Evolutionary conservation across 2,888 invertebrate species (phyloP), one percentile per base, ranked within the genome.

Genomic region (Loripinus fragilis): DNA sequence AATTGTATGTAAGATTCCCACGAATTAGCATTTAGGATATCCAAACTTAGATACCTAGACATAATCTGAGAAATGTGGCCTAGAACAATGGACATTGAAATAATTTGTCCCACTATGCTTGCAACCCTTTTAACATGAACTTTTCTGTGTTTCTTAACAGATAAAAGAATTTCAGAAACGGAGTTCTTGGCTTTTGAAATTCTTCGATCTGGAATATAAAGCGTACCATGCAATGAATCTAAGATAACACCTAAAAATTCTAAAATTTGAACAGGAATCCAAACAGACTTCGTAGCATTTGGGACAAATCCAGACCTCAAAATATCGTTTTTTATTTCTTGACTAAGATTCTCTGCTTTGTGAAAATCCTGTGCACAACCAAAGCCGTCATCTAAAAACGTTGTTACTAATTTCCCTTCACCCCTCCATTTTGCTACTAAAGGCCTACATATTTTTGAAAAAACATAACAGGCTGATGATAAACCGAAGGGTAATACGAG

Each of bases 321-420:
- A 3, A 71, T 45, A 75, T 78, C 74, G 20, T 2, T 17, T 38
- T 78, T 78, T 48, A 78, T 28, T 25, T 78, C 52, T 23, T 12
- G 42, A 28, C 68, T 55, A 28, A 78, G 10, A 5, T 28, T 1
- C 60, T 64, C 17, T 15, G 74, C 28, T 45, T 0, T 60, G 1
- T 67, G 25, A 5, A 48, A 68, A 41, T 38, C 41, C 17, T 20
- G 8, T 2, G 45, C 76, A 42, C 76, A 76, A n/a, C 67, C 80
- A 60, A 70, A 73, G 7, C 80, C 76, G 48, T 80, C 80, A 42
- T 80, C 80, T 60, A 72, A 69, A 76, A 76, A 80, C 73, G 73
- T 80, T 20, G 35, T 25, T 2, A 73, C 48, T 5, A 73, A n/a
- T n/a, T n/a, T n/a, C n/a, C n/a, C 80, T 35, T 76, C 73, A 7